Percentiles rank a stretch among this genome's conserved stretches.
These are phyloP conservation scores for Progne subis DNA, from an alignment of 2,113 vertebrate genomes.

Conservation along the genomic window DNA sequence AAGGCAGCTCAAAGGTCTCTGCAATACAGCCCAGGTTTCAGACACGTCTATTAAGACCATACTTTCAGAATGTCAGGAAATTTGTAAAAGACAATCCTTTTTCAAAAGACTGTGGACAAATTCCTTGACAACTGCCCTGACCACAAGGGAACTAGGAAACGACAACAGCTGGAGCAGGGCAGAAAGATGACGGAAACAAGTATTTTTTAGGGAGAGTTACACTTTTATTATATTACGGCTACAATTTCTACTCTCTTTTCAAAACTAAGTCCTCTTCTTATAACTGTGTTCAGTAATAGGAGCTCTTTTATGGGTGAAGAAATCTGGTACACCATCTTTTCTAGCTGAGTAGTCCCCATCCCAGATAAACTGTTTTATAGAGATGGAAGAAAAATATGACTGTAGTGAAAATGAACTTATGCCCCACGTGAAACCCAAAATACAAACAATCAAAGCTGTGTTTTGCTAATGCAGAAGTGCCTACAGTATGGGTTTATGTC, in stretches of 20 bases:
- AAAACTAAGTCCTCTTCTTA: background rate
- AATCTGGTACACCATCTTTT: background rate
- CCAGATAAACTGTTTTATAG: background rate
- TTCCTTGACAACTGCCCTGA: background rate
- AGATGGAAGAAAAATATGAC: background rate
- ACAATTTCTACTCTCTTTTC: background rate
- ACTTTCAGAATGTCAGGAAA: background rate
- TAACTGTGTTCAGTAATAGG: background rate
- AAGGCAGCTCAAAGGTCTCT: background rate
- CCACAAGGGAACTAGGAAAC: background rate
- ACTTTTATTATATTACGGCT: background rate
- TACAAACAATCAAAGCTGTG: background rate
- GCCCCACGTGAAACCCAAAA: background rate
- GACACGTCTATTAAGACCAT: background rate
- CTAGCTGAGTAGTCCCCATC: background rate
- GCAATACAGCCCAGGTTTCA: background rate
- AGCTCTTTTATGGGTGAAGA: background rate
- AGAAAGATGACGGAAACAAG: background rate
- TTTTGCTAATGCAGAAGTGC: background rate
- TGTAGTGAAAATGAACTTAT: background rate
- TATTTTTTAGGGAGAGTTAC: background rate
- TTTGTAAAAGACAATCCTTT: background rate
- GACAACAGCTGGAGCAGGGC: background rate
- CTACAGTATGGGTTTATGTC: background rate
- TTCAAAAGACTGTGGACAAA: background rate